Percentiles rank a stretch among this genome's conserved stretches.
phyloP scores from a whole-genome alignment of 2,113 vertebrate species.

The Amia ocellicauda region DNA sequence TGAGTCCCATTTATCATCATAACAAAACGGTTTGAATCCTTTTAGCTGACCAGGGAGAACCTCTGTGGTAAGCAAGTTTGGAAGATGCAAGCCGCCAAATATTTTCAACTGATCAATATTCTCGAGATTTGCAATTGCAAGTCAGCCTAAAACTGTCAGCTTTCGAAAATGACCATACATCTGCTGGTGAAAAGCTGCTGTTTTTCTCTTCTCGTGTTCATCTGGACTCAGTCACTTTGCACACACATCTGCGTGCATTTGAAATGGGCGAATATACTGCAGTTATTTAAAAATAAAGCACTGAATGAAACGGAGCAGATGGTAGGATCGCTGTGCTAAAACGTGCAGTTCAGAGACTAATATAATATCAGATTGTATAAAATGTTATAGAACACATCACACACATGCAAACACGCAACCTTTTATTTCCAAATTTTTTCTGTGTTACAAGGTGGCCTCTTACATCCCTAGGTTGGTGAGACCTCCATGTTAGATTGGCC shows the following conservation, averaged over 20 bases:
- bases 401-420: no score
- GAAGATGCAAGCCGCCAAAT: constrained; percentile 65
- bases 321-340: no score
- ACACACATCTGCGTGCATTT: no score
- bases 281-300: no score
- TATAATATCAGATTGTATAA: no score
- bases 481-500: constrained; percentile 51
- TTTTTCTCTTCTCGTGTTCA: not conserved
- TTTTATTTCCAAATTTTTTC: no score
- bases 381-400: no score
- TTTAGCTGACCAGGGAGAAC: constrained; percentile 74
- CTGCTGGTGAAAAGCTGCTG: not conserved
- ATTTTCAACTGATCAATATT: constrained; percentile 69
- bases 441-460: constrained; percentile 45
- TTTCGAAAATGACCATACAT: constrained; percentile 22
- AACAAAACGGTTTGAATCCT: constrained; percentile 80
- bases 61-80: constrained; percentile 80
- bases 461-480: constrained; percentile 12
- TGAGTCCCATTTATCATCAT: constrained; percentile 81
- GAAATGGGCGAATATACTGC: not conserved
- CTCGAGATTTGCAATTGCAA: constrained; percentile 53
- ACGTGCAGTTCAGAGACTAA: no score
- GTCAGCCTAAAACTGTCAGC: constrained; percentile 39
- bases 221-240: not conserved
- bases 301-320: no score